A percentile compares a stretch with the other conserved stretches of the same genome.
These are phyloP conservation scores for Clinocottus analis DNA, from an alignment of 2,113 vertebrate species.

Conservation along the genomic window DNA sequence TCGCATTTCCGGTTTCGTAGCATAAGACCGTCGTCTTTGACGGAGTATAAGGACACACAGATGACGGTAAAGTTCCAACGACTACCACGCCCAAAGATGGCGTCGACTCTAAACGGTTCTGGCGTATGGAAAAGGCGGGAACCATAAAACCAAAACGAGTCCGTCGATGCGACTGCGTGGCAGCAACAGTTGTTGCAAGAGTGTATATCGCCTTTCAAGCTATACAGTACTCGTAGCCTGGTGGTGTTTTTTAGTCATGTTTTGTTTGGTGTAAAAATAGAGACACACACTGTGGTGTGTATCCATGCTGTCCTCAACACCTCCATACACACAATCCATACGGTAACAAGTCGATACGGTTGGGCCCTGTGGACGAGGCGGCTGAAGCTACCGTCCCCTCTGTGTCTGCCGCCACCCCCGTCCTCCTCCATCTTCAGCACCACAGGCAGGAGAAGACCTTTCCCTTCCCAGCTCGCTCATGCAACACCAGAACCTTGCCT, in stretches of 20 bases:
- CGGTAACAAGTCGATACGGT: neutral
- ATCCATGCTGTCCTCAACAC: neutral
- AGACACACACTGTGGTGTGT: neutral
- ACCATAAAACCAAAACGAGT: no score
- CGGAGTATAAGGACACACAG: no score
- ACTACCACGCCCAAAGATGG: no score
- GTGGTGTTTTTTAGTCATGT: neutral
- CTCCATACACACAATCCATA: neutral
- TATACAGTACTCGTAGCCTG: no score
- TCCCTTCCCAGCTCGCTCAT: slow-evolving; percentile 1
- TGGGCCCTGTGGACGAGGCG: slow-evolving; percentile 3
- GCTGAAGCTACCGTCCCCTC: neutral
- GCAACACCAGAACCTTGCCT: neutral
- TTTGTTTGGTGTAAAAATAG: neutral
- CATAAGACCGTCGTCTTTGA: no score
- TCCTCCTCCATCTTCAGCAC: slow-evolving; percentile 28
- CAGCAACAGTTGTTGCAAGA: no score
- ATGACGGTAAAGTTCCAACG: no score
- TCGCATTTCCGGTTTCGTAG: no score
- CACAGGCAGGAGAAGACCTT: slow-evolving; percentile 45
- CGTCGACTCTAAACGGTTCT: no score
- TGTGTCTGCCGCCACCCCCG: slow-evolving; percentile 4
- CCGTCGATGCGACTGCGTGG: no score
- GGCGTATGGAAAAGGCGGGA: no score
- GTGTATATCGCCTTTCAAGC: no score